Percentiles rank a stretch among this genome's conserved stretches.
phyloP scores from a whole-genome alignment of 1,140 invertebrate species.

The Lucilia sericata region DNA sequence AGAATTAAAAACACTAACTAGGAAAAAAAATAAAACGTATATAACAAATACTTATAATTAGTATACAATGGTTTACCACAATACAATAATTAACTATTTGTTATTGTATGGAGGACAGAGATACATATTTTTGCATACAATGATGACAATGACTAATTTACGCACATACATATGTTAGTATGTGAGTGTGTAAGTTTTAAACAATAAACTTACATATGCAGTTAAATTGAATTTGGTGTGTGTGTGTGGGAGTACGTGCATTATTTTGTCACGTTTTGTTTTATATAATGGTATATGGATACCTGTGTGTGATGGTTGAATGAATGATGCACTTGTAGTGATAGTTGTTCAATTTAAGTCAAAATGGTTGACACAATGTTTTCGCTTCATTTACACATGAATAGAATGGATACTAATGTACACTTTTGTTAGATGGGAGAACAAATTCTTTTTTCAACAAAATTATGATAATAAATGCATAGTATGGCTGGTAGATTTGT shows the following conservation, averaged over 20 bases:
- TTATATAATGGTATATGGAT: background rate
- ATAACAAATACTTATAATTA: conserved; percentile 14
- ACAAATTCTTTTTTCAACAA: background rate
- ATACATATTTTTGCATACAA: background rate
- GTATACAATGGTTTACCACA: conserved; percentile 4
- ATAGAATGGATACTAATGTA: background rate
- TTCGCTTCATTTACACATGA: conserved; percentile 4
- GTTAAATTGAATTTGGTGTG: too few species aligned
- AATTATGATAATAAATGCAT: background rate
- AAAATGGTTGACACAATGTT: conserved; percentile 3
- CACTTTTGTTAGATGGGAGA: background rate
- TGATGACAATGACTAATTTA: background rate
- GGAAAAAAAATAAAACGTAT: background rate
- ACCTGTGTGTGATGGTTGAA: background rate
- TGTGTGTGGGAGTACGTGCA: background rate
- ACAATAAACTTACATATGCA: too few species aligned
- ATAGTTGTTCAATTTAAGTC: background rate
- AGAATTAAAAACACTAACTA: background rate
- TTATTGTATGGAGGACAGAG: background rate
- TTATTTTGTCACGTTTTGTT: background rate
- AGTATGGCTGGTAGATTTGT: too few species aligned
- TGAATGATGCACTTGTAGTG: background rate
- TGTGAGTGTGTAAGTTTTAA: too few species aligned
- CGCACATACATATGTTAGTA: too few species aligned
- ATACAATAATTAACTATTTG: conserved; percentile 23